A percentile compares a stretch with the other conserved stretches of the same genome.
Evolutionary conservation across 2,113 vertebrate genomes (phyloP).

Genomic region (Heterotis niloticus): DNA sequence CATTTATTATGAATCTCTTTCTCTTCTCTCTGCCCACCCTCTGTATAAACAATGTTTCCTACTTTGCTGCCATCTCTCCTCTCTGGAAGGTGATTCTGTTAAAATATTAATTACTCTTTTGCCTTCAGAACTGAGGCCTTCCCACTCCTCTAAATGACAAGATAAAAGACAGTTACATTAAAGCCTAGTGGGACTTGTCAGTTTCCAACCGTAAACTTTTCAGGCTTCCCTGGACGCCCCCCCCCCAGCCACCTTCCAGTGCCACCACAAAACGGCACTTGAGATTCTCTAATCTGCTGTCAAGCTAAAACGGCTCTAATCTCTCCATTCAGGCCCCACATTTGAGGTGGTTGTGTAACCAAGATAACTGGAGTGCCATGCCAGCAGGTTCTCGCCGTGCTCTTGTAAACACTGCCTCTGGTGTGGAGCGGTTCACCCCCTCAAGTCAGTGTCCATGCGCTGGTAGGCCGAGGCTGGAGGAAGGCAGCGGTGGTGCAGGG

Average conservation of each 20-base stretch:
- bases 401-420: not conserved
- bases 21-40: not conserved
- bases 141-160: not conserved
- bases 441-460: not conserved
- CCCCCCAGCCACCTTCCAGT: not conserved
- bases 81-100: not conserved
- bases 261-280: not conserved
- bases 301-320: slow-evolving; percentile 18
- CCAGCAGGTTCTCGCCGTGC: slow-evolving; percentile 16
- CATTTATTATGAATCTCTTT: not conserved
- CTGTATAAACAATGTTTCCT: not conserved
- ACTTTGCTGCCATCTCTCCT: not conserved
- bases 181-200: too few relatives aligned
- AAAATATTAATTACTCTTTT: too few relatives aligned
- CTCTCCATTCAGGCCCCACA: slow-evolving; percentile 20
- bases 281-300: slow-evolving; percentile 20
- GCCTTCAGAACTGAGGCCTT: too few relatives aligned
- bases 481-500: too few relatives aligned
- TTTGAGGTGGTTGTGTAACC: slow-evolving; percentile 22
- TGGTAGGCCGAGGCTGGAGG: too few relatives aligned
- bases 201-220: too few relatives aligned
- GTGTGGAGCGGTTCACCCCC: not conserved
- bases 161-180: too few relatives aligned
- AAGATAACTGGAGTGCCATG: slow-evolving; percentile 19
- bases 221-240: too few relatives aligned